Conservation (phyloP, 2,113 vertebrate genomes). For the Vidua macroura region DNA sequence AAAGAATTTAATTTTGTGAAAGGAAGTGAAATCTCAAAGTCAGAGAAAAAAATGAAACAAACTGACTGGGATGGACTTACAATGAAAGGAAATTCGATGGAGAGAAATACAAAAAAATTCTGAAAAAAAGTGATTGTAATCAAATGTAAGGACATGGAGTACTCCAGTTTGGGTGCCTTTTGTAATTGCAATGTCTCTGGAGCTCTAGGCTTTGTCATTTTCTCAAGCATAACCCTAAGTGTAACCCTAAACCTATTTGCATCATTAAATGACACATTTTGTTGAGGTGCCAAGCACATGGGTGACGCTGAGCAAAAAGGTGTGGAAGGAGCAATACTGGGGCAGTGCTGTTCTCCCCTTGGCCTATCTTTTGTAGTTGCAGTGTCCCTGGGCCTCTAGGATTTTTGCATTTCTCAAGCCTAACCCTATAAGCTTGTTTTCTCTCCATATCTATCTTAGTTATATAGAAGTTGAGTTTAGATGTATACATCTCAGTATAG, state of each 20-base stretch:
- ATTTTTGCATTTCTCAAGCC: neutral
- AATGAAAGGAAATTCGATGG: neutral
- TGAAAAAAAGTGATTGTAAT: neutral
- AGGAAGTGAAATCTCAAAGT: neutral
- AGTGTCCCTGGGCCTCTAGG: no score
- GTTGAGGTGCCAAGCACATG: neutral
- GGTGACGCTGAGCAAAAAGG: neutral
- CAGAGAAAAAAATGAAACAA: neutral
- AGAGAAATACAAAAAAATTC: neutral
- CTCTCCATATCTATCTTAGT: neutral
- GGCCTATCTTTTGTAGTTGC: neutral
- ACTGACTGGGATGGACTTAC: neutral
- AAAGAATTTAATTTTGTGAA: neutral
- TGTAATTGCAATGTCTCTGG: neutral
- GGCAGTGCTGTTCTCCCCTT: neutral
- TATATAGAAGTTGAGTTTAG: neutral
- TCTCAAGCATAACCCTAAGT: neutral
- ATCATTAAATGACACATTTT: neutral
- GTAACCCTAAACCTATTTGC: neutral
- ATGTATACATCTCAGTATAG: neutral
- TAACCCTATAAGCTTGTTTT: neutral
- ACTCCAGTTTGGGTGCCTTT: neutral
- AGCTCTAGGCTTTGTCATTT: neutral
- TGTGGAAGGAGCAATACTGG: neutral
- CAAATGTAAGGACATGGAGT: neutral